Conservation (phyloP, 2,113 vertebrate genomes). For the Nasalis larvatus region DNA sequence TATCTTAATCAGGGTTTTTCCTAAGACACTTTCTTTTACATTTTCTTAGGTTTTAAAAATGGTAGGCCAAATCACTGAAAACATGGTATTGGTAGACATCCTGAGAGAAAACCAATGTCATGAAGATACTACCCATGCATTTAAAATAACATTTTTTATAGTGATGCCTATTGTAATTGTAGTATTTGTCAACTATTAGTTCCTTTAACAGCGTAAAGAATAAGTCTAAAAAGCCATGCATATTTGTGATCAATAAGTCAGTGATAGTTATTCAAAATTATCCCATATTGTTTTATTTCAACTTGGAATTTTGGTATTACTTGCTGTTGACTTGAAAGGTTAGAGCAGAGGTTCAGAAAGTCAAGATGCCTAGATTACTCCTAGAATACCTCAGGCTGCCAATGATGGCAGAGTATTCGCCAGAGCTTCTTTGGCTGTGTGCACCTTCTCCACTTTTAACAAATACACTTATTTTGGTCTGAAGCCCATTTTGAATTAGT, state of each 20-base stretch:
- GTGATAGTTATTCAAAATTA: background rate
- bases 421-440: background rate
- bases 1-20: background rate
- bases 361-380: background rate
- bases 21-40: background rate
- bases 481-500: background rate
- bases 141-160: background rate
- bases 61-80: background rate
- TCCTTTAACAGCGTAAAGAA: background rate
- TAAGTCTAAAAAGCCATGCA: background rate
- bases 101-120: background rate
- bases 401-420: background rate
- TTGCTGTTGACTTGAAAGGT: background rate
- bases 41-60: background rate
- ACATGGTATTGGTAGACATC: background rate
- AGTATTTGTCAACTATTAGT: background rate
- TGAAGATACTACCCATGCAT: background rate
- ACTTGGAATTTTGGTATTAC: background rate
- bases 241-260: background rate
- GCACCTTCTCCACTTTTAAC: background rate
- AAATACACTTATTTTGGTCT: background rate
- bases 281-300: background rate
- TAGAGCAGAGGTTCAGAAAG: background rate
- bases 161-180: background rate
- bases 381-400: background rate